These are phyloP conservation scores for Mylabris sibirica DNA, from an alignment of 2,888 invertebrate species.

Conservation along the genomic window DNA sequence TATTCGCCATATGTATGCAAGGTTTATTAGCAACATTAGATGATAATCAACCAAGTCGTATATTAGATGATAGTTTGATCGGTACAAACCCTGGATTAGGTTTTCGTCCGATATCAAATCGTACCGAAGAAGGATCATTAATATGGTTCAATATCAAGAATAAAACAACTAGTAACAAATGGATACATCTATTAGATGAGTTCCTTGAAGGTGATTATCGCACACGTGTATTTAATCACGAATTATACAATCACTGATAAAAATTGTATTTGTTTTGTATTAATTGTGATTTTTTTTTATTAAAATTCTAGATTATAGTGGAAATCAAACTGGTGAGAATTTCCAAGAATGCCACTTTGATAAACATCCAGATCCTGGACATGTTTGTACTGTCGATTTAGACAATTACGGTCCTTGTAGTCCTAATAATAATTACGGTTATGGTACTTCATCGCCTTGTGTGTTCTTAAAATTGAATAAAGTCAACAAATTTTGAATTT, in stretches of 20 bases:
- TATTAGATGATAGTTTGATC: slow-evolving; percentile 79
- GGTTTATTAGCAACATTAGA: slow-evolving; percentile 78
- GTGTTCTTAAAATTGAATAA: slow-evolving; percentile 84
- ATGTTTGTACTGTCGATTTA: slow-evolving; percentile 66
- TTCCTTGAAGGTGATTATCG: slow-evolving; percentile 66
- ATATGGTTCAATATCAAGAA: slow-evolving; percentile 68
- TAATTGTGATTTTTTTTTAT: background rate
- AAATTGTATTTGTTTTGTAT: background rate
- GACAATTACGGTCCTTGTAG: slow-evolving; percentile 65
- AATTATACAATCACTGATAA: background rate
- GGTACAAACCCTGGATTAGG: slow-evolving; percentile 72
- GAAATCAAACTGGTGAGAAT: slow-evolving; percentile 61
- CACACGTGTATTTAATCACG: background rate
- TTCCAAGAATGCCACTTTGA: slow-evolving; percentile 66
- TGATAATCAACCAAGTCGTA: slow-evolving; percentile 76
- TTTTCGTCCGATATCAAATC: slow-evolving; percentile 67
- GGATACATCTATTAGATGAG: slow-evolving; percentile 65
- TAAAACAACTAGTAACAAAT: slow-evolving; percentile 62
- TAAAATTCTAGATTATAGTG: slow-evolving; percentile 58
- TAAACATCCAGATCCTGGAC: slow-evolving; percentile 58
- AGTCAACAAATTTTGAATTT: slow-evolving; percentile 37
- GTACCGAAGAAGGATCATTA: slow-evolving; percentile 67
- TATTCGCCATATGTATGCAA: slow-evolving; percentile 88
- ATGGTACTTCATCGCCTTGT: slow-evolving; percentile 78
- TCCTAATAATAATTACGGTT: slow-evolving; percentile 69